Evolutionary conservation across 2,888 invertebrate genomes (phyloP).

Genomic region (Thereva nobilitata): DNA sequence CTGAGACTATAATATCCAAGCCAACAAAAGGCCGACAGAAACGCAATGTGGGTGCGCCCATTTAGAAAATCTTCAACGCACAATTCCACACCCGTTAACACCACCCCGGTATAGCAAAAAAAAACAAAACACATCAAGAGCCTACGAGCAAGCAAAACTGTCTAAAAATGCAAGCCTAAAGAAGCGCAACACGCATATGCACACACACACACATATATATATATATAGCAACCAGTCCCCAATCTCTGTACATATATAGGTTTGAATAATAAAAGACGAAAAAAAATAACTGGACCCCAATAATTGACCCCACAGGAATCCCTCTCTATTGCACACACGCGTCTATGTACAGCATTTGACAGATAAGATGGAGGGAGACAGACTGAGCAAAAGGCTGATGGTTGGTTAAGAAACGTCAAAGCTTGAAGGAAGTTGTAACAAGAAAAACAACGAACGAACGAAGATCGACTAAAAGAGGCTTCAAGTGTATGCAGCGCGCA

Average conservation of each 20-base stretch:
- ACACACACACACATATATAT: too few relatives aligned
- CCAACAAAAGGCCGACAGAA: not conserved
- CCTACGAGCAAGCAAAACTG: not conserved
- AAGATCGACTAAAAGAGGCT: too few relatives aligned
- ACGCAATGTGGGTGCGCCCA: conserved; percentile 42
- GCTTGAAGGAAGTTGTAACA: not conserved
- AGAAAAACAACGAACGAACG: too few relatives aligned
- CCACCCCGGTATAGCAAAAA: conserved; percentile 8
- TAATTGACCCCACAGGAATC: too few relatives aligned
- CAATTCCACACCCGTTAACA: conserved; percentile 8
- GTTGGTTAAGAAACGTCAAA: not conserved
- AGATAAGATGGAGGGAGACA: conserved; percentile 1
- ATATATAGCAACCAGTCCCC: too few relatives aligned
- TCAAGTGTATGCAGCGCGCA: not conserved
- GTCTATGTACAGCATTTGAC: not conserved
- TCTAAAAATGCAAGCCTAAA: too few relatives aligned
- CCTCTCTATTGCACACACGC: too few relatives aligned
- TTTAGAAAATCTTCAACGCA: conserved; percentile 8
- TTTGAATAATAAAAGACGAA: too few relatives aligned
- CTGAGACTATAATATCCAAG: too few relatives aligned
- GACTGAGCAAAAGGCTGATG: not conserved
- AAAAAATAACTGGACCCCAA: too few relatives aligned
- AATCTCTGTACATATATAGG: too few relatives aligned
- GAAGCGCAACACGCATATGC: too few relatives aligned
- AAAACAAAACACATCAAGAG: not conserved